A percentile compares a stretch with the other conserved stretches of the same genome.
phyloP scores from a whole-genome alignment of 2,888 invertebrate species.

The Lithosia quadra region DNA sequence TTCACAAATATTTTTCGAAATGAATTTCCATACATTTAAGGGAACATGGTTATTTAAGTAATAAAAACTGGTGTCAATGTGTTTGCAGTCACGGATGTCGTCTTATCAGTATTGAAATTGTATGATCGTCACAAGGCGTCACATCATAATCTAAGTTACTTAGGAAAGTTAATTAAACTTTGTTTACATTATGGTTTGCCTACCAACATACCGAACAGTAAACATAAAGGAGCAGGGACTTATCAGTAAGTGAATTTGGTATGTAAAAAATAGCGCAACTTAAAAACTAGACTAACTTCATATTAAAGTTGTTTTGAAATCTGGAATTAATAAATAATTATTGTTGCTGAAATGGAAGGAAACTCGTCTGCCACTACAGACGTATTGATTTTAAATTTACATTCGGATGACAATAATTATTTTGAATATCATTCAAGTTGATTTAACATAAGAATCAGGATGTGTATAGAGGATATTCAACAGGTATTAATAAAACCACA shows the following conservation, averaged over 20 bases:
- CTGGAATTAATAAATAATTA: too few relatives aligned
- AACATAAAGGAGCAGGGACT: background rate
- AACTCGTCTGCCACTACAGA: too few relatives aligned
- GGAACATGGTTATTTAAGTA: slow-evolving; percentile 46
- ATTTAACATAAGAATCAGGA: too few relatives aligned
- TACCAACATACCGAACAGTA: background rate
- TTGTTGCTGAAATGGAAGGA: too few relatives aligned
- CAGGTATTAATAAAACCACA: too few relatives aligned
- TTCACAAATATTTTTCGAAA: slow-evolving; percentile 40
- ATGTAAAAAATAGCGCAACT: background rate
- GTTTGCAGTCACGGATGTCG: slow-evolving; percentile 55
- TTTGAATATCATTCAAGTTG: too few relatives aligned
- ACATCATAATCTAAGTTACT: slow-evolving; percentile 21
- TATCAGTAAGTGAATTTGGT: background rate
- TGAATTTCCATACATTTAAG: slow-evolving; percentile 47
- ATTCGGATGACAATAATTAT: too few relatives aligned
- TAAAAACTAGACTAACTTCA: too few relatives aligned
- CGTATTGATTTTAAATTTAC: too few relatives aligned
- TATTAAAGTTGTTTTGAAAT: too few relatives aligned
- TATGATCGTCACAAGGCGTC: slow-evolving; percentile 16
- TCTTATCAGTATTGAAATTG: slow-evolving; percentile 24
- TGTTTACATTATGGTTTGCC: slow-evolving; percentile 10
- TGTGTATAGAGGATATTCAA: too few relatives aligned
- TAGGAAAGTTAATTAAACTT: slow-evolving; percentile 25
- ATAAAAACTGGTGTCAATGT: slow-evolving; percentile 47